These are phyloP conservation scores for Ptilorrhoa leucosticta DNA, from an alignment of 2,113 vertebrate genomes.

Conservation along the genomic window DNA sequence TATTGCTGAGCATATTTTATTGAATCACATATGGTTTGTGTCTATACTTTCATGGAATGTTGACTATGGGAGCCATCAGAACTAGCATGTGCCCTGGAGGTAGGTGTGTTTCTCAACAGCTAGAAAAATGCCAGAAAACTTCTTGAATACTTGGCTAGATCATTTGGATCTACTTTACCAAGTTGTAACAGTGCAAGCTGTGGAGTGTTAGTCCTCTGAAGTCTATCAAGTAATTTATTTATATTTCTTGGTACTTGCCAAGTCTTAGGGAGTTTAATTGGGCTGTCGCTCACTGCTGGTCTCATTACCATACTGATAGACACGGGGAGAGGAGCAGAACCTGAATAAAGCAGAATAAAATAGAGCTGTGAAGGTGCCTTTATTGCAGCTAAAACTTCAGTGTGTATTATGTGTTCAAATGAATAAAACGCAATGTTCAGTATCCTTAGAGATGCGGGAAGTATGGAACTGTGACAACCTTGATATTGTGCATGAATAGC, in stretches of 20 bases:
- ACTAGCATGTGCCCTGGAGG: background rate
- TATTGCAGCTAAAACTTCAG: background rate
- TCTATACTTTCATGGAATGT: background rate
- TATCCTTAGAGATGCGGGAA: background rate
- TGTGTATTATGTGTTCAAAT: background rate
- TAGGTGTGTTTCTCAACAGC: constrained; percentile 14
- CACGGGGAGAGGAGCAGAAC: background rate
- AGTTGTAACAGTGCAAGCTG: background rate
- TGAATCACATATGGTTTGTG: background rate
- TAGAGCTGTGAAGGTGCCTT: background rate
- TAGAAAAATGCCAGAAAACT: background rate
- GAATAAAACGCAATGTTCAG: background rate
- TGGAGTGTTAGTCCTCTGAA: background rate
- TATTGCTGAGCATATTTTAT: background rate
- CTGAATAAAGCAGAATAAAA: background rate
- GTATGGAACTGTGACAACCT: background rate
- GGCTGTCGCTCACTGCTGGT: background rate
- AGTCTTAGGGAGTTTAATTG: background rate
- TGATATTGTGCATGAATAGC: background rate
- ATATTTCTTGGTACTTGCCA: background rate
- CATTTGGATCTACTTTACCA: constrained; percentile 1
- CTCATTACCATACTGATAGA: constrained; percentile 6
- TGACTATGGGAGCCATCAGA: background rate
- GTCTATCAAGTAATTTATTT: background rate
- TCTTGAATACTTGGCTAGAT: background rate